Percentiles rank a stretch among this genome's conserved stretches.
Evolutionary conservation across 2,888 invertebrate species (phyloP).

Genomic region (Macaria notata): DNA sequence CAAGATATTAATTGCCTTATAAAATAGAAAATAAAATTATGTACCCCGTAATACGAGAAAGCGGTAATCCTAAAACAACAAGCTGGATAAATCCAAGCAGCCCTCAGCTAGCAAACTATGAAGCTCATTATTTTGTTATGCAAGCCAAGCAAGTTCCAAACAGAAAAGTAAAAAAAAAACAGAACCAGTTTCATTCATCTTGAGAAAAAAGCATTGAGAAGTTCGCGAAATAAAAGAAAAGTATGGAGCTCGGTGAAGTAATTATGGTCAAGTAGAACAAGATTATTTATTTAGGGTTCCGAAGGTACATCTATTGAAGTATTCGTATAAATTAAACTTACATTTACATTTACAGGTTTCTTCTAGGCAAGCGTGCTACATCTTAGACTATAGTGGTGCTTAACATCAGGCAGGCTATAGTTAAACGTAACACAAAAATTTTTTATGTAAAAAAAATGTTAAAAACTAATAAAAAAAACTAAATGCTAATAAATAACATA

Average conservation of each 20-base stretch:
- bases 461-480: too few species aligned
- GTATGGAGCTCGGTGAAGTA: conserved; percentile 5
- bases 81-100: background rate
- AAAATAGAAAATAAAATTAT: too few species aligned
- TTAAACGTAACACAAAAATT: too few species aligned
- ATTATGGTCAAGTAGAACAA: background rate
- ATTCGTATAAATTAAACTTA: background rate
- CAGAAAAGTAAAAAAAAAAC: conserved; percentile 4
- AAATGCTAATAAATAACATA: too few species aligned
- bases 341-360: too few species aligned
- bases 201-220: conserved; percentile 22
- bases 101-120: background rate
- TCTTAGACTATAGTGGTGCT: too few species aligned
- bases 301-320: background rate
- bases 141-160: conserved; percentile 25
- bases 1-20: too few species aligned
- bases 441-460: too few species aligned
- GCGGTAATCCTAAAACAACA: too few species aligned
- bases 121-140: conserved; percentile 28
- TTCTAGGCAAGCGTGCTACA: too few species aligned
- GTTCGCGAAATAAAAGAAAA: conserved; percentile 14
- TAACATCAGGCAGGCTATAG: too few species aligned
- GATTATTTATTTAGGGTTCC: conserved; percentile 8
- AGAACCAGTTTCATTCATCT: conserved; percentile 35
- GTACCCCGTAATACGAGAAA: too few species aligned